Conservation (phyloP, 1,140 invertebrate genomes). For the Palaemon carinicauda region DNA sequence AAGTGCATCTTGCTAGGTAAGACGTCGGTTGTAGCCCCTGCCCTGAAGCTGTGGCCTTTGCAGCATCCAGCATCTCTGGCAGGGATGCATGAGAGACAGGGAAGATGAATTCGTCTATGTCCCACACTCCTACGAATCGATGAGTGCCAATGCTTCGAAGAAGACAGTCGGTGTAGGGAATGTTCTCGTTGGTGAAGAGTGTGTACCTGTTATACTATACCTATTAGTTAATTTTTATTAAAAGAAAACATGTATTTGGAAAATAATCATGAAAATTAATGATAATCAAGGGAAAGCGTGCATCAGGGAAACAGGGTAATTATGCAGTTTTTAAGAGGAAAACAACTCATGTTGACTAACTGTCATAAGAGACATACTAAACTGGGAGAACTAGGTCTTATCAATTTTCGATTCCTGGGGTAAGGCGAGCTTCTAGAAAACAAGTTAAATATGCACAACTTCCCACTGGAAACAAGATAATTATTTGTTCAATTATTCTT, state of each 20-base stretch:
- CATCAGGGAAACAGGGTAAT: too few relatives aligned
- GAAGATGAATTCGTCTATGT: constrained; percentile 40
- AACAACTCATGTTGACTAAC: too few relatives aligned
- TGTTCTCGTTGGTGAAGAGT: constrained; percentile 35
- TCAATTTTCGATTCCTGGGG: background rate
- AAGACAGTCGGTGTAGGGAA: constrained; percentile 48
- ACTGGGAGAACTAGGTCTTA: too few relatives aligned
- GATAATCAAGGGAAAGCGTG: too few relatives aligned
- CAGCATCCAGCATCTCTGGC: constrained; percentile 30
- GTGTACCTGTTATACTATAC: too few relatives aligned
- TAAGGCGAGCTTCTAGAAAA: background rate
- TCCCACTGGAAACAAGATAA: too few relatives aligned
- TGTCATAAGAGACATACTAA: too few relatives aligned
- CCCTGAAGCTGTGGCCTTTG: background rate
- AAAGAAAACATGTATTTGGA: too few relatives aligned
- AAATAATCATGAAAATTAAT: too few relatives aligned
- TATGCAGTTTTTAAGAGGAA: too few relatives aligned
- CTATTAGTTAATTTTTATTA: too few relatives aligned
- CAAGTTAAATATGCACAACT: background rate
- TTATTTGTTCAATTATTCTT: too few relatives aligned
- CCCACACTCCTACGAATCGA: constrained; percentile 37
- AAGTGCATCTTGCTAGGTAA: constrained; percentile 53
- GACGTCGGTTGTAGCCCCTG: constrained; percentile 40
- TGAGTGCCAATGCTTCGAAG: constrained; percentile 32
- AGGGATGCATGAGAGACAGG: background rate